phyloP scores from a whole-genome alignment of 1,140 invertebrate species.

The Phymorhynchus buccinoides region DNA sequence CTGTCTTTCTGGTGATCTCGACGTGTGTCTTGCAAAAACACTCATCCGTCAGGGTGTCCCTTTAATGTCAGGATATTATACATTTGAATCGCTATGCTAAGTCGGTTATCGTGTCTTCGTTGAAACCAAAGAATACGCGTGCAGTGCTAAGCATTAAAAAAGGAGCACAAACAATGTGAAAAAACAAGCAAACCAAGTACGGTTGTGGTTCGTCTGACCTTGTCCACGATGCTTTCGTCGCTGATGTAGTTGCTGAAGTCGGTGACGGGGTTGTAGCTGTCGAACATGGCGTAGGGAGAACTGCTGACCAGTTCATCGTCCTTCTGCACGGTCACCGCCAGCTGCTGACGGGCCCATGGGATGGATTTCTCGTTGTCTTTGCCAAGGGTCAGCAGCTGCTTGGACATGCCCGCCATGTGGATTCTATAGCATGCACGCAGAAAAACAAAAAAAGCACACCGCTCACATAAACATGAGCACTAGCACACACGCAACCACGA shows the following conservation, averaged over 20 bases:
- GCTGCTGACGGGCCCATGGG: constrained; percentile 64
- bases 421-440: neutral
- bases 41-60: too few relatives aligned
- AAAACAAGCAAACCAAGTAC: neutral
- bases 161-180: too few relatives aligned
- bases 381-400: constrained; percentile 59
- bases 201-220: constrained; percentile 37
- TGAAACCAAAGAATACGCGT: too few relatives aligned
- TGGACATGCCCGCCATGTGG: constrained; percentile 36
- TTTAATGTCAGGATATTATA: too few relatives aligned
- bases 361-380: constrained; percentile 55
- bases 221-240: constrained; percentile 64
- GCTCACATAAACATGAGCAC: neutral
- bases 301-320: constrained; percentile 64
- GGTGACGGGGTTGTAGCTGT: constrained; percentile 59
- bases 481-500: neutral
- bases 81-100: too few relatives aligned
- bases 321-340: constrained; percentile 66
- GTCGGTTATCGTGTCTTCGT: too few relatives aligned
- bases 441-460: neutral
- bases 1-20: too few relatives aligned
- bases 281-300: constrained; percentile 62
- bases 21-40: too few relatives aligned
- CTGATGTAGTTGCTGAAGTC: constrained; percentile 64
- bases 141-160: too few relatives aligned